Percentiles rank a stretch among this genome's conserved stretches.
These are phyloP conservation scores for Rotaria macrura DNA, from an alignment of 2,888 invertebrate species.

Conservation along the genomic window DNA sequence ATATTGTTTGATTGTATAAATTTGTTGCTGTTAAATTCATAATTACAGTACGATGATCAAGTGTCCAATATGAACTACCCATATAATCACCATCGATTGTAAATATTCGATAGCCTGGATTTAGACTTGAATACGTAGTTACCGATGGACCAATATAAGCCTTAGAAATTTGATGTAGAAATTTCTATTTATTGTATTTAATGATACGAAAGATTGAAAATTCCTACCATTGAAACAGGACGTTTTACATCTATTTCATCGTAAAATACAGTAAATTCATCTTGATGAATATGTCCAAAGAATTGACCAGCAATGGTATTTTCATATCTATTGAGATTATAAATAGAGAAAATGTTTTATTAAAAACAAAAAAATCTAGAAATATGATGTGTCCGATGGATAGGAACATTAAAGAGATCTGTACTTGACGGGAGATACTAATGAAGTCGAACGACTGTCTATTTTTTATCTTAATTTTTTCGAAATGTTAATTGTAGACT, in stretches of 20 bases:
- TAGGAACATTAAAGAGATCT: too few relatives aligned
- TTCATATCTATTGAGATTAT: conserved; percentile 36
- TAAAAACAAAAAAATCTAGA: too few relatives aligned
- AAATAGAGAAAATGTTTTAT: too few relatives aligned
- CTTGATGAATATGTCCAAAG: conserved; percentile 81
- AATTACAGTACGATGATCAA: conserved; percentile 25
- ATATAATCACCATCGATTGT: conserved; percentile 70
- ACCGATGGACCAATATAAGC: conserved; percentile 75
- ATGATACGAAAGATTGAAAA: too few relatives aligned
- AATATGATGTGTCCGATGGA: too few relatives aligned
- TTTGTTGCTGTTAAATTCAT: conserved; percentile 30
- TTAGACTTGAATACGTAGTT: conserved; percentile 63
- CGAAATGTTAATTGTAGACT: too few relatives aligned
- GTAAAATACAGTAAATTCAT: conserved; percentile 72
- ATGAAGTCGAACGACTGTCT: too few relatives aligned
- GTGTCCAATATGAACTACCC: conserved; percentile 62
- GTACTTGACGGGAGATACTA: too few relatives aligned
- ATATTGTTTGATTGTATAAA: conserved; percentile 22
- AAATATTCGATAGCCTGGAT: conserved; percentile 86
- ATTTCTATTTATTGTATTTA: conserved; percentile 51
- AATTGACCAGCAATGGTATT: conserved; percentile 65
- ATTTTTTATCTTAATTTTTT: too few relatives aligned
- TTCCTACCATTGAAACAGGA: conserved; percentile 7
- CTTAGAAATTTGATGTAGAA: conserved; percentile 49
- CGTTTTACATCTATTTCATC: conserved; percentile 23